Evolutionary conservation across 92 coral and sea anemone species (phyloP).

Genomic region (Pocillopora meandrina): DNA sequence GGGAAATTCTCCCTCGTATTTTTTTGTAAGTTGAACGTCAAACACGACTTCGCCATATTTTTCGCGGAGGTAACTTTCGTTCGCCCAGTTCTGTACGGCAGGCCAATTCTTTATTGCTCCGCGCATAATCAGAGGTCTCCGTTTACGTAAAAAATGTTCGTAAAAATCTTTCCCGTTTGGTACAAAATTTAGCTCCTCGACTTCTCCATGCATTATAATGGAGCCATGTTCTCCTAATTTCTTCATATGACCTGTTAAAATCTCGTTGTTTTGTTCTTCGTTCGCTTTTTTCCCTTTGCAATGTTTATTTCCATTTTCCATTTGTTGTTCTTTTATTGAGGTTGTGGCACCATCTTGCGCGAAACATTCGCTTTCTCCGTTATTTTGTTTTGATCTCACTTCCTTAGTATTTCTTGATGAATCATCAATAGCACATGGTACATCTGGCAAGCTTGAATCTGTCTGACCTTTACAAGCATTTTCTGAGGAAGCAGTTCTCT

Average conservation of each 20-base stretch:
- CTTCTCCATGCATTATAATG: conserved; percentile 62
- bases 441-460: not conserved
- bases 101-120: conserved; percentile 95
- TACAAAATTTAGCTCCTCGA: conserved; percentile 88
- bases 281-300: conserved; percentile 35
- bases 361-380: not conserved
- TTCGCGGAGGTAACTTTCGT: conserved; percentile 83
- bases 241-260: conserved; percentile 77
- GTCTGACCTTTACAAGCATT: not conserved
- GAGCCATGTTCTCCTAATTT: conserved; percentile 94
- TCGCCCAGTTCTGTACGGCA: conserved; percentile 90
- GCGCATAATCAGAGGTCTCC: conserved; percentile 84
- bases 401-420: conserved; percentile 4
- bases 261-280: not conserved
- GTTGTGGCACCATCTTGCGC: conserved; percentile 8
- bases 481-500: not conserved
- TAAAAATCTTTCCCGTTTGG: conserved; percentile 98
- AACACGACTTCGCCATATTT: conserved; percentile 88
- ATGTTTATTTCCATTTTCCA: conserved; percentile 8
- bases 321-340: conserved; percentile 33
- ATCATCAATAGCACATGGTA: not conserved
- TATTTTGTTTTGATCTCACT: conserved; percentile 6
- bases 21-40: conserved; percentile 89
- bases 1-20: conserved; percentile 88
- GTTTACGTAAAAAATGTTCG: conserved; percentile 79